These are phyloP conservation scores for Chelmon rostratus DNA, from an alignment of 2,797 vertebrate species.

Conservation along the genomic window DNA sequence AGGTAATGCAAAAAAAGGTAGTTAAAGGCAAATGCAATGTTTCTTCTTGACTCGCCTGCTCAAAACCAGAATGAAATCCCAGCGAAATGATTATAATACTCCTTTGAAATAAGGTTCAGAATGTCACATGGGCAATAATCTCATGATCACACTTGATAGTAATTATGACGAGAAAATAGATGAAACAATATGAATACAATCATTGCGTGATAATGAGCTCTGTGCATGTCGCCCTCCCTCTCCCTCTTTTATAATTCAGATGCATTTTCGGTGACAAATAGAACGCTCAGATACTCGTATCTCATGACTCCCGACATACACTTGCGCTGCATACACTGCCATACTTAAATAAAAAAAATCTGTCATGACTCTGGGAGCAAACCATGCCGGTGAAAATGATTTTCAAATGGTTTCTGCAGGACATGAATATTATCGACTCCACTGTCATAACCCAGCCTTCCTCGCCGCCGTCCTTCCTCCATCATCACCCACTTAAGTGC, in stretches of 20 bases:
- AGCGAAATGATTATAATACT: background rate
- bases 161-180: background rate
- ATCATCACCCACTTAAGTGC: conserved; percentile 45
- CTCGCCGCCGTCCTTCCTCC: conserved; percentile 11
- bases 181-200: conserved; percentile 11
- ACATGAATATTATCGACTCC: conserved; percentile 46
- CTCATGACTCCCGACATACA: conserved; percentile 28
- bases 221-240: background rate
- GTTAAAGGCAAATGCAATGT: background rate
- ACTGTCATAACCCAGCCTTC: conserved; percentile 9
- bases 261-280: conserved; percentile 25
- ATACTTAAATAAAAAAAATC: conserved; percentile 29
- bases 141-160: conserved; percentile 7
- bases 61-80: background rate
- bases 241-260: conserved; percentile 3
- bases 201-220: conserved; percentile 10
- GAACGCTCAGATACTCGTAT: conserved; percentile 10
- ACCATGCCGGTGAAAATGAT: conserved; percentile 43
- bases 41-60: background rate
- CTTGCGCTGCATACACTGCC: conserved; percentile 28
- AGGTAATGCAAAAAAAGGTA: too few relatives aligned
- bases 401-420: conserved; percentile 45
- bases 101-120: background rate
- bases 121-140: background rate
- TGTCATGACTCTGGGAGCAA: conserved; percentile 29